Base-by-base conservation (phyloP, 2,113 vertebrate species). In the Siniperca chuatsi region DNA sequence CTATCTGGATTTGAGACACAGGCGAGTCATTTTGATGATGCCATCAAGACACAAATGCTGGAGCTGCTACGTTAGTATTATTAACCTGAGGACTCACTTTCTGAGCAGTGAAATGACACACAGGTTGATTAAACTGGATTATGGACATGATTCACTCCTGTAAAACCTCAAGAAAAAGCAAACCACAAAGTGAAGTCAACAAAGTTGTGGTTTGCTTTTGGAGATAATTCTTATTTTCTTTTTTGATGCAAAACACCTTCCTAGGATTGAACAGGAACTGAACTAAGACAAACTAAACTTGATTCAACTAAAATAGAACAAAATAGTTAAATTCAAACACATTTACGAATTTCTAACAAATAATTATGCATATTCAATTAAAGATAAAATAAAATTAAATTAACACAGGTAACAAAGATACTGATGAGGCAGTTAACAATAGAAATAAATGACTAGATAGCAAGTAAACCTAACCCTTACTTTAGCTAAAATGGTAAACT, bases 71-170 rank as follows among this genome's bases (percentile, higher is more conserved):
- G 21, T 81, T 76, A 15, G 74, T 33, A 66, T 83, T 70, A 84
- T 84, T 76, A 78, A 79, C 70, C 54, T 61, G 66, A 74, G n/a
- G 66, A 54, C 65, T 77, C 54, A 73, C 20, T 74, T 79, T 89
- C 10, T 54, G 37, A 82, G 86, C 23, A 6, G 44, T 79, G 73
- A 61, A 69, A 69, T 18, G 74, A 83, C 76, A 33, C 82, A 82
- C 64, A 82, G 46, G 61, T 74, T 54, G 71, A 79, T 79, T 81
- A 75, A 85, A 75, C 9, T 15, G 79, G 81, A 85, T 80, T 85
- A 72, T 66, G 66, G 60, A 79, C 48, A 67, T 89, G 85, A 90
- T 40, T 85, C 87, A 90, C 81, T 78, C 20, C 20, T 62, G 33
- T 33, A 37, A 88, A 61, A 83, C 40, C 15, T 46, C 33, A 64